A percentile compares a stretch with the other conserved stretches of the same genome.
phyloP scores from a whole-genome alignment of 2,797 vertebrate species.

The Apodemus agrarius region DNA sequence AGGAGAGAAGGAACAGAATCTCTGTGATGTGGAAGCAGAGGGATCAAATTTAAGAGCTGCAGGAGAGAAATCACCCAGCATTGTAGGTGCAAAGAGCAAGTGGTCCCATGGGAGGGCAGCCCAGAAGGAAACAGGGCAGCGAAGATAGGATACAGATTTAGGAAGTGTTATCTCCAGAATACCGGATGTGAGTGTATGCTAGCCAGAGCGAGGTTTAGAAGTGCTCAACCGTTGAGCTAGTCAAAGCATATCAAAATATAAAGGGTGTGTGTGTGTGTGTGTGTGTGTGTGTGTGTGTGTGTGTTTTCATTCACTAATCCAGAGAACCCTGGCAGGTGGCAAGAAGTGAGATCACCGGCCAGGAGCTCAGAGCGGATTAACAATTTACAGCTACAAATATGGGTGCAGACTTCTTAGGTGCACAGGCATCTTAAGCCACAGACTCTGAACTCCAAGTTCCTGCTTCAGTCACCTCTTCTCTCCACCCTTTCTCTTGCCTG shows the following conservation, averaged over 20 bases:
- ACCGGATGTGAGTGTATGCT: neutral
- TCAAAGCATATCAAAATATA: neutral
- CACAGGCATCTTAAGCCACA: neutral
- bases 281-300: neutral
- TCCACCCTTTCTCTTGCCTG: neutral
- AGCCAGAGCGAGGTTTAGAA: neutral
- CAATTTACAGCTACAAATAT: neutral
- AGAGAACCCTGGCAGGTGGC: neutral
- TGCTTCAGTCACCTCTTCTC: neutral
- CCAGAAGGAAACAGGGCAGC: neutral
- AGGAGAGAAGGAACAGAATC: neutral
- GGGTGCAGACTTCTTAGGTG: neutral
- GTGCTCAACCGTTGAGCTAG: neutral
- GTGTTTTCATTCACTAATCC: neutral
- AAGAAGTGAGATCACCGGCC: neutral
- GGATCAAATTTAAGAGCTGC: neutral
- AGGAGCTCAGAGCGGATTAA: neutral
- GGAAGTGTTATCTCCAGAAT: neutral
- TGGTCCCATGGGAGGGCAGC: neutral
- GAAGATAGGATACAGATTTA: neutral
- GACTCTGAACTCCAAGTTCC: neutral
- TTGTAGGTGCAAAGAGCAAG: neutral
- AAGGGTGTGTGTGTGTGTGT: neutral
- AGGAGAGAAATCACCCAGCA: neutral
- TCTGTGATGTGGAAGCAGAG: neutral